phyloP scores from a whole-genome alignment of 2,888 invertebrate species.

The Melolontha melolontha region DNA sequence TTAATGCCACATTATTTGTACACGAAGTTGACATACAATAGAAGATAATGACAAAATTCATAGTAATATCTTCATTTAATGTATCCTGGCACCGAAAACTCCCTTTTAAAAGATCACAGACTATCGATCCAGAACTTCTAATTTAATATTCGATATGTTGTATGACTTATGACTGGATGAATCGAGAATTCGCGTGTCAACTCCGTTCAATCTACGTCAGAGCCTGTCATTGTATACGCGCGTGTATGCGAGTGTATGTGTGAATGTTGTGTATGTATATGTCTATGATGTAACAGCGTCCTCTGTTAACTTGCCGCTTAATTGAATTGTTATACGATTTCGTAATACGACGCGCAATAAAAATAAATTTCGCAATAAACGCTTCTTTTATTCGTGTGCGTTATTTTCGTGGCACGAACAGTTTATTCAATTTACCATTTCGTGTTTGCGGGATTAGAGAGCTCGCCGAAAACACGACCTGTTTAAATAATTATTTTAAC shows the following conservation, averaged over 20 bases:
- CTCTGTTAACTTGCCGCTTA: slow-evolving; percentile 24
- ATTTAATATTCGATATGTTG: slow-evolving; percentile 37
- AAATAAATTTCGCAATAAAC: slow-evolving; percentile 15
- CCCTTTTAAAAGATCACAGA: slow-evolving; percentile 11
- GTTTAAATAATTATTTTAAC: too few species aligned
- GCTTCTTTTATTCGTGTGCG: slow-evolving; percentile 3
- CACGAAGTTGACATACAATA: too few species aligned
- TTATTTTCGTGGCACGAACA: too few species aligned
- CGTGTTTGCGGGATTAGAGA: too few species aligned
- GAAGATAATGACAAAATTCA: slow-evolving; percentile 6
- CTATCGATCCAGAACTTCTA: slow-evolving; percentile 30
- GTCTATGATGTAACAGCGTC: slow-evolving; percentile 18
- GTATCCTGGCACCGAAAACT: slow-evolving; percentile 14
- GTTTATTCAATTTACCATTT: too few species aligned
- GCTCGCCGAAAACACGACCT: too few species aligned
- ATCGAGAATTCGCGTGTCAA: slow-evolving; percentile 26
- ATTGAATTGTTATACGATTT: slow-evolving; percentile 32
- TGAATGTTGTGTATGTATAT: background rate
- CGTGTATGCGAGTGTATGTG: slow-evolving; percentile 8
- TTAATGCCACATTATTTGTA: too few species aligned
- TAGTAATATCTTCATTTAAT: slow-evolving; percentile 16
- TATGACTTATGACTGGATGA: slow-evolving; percentile 19
- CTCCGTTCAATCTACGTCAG: slow-evolving; percentile 4
- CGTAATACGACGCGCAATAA: slow-evolving; percentile 21
- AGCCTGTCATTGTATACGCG: background rate